Conservation (phyloP, 1,140 invertebrate species). For the Parasteatoda tepidariorum region DNA sequence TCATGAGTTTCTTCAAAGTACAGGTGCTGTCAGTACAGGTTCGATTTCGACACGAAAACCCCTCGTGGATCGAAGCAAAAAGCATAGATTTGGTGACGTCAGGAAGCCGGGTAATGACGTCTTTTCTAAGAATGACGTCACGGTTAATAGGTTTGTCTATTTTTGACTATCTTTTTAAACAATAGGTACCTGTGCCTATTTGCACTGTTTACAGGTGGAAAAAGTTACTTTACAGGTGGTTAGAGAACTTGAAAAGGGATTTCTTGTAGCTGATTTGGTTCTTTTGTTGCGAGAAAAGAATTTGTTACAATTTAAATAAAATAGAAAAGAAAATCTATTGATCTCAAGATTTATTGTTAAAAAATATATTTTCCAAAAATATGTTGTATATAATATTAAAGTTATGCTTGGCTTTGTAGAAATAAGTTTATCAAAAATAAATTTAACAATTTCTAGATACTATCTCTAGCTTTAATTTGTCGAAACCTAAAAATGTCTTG, state of each 20-base stretch:
- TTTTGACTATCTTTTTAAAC: neutral
- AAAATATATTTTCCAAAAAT: no score
- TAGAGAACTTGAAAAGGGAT: no score
- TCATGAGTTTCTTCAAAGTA: neutral
- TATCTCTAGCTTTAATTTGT: no score
- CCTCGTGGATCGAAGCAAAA: constrained; percentile 8
- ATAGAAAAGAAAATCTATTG: neutral
- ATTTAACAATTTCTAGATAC: no score
- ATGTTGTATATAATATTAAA: no score
- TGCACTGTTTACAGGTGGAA: neutral
- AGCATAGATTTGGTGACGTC: constrained; percentile 17
- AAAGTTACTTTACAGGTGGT: neutral
- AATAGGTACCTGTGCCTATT: neutral
- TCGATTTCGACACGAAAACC: neutral
- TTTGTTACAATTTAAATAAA: neutral
- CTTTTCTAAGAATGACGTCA: neutral
- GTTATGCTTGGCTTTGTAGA: no score
- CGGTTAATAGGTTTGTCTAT: neutral
- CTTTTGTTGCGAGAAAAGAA: neutral
- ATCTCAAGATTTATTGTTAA: no score
- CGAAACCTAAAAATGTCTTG: no score
- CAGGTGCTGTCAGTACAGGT: neutral
- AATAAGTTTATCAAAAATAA: no score
- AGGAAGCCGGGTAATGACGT: constrained; percentile 37
- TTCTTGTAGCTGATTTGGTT: no score